These are phyloP conservation scores for Julus scandinavius DNA, from an alignment of 2,888 invertebrate genomes.

Conservation along the genomic window DNA sequence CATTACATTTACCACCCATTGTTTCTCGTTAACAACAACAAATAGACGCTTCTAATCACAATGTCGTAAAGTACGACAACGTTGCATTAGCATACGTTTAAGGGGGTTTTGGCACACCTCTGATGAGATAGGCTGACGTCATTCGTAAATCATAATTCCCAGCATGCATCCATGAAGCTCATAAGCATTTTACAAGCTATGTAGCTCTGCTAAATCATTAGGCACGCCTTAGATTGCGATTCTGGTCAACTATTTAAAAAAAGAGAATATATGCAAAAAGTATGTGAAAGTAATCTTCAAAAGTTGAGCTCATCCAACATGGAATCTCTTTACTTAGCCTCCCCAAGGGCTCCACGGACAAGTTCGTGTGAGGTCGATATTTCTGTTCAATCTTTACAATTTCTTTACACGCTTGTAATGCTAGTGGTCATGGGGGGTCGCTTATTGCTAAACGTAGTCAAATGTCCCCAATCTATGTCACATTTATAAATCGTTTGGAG, in stretches of 20 bases:
- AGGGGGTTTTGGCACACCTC: neutral
- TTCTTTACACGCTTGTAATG: constrained; percentile 4
- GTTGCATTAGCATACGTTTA: constrained; percentile 29
- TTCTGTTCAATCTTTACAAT: neutral
- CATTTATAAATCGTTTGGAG: neutral
- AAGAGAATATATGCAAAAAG: neutral
- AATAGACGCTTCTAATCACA: neutral
- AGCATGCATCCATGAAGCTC: neutral
- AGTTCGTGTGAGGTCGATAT: neutral
- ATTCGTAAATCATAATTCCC: constrained; percentile 37
- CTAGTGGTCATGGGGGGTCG: neutral
- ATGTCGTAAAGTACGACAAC: neutral
- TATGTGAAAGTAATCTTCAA: neutral
- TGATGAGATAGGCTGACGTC: constrained; percentile 33
- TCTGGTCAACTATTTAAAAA: neutral
- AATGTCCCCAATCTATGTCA: neutral
- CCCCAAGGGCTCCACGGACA: neutral
- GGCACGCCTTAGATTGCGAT: constrained; percentile 7
- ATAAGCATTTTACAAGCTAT: neutral
- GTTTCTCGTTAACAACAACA: constrained; percentile 10
- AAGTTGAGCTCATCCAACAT: neutral
- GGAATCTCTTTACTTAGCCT: neutral
- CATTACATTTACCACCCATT: neutral
- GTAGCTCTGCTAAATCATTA: neutral
- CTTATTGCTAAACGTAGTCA: neutral